These are phyloP conservation scores for Cactoblastis cactorum DNA, from an alignment of 2,888 invertebrate genomes.

Conservation along the genomic window DNA sequence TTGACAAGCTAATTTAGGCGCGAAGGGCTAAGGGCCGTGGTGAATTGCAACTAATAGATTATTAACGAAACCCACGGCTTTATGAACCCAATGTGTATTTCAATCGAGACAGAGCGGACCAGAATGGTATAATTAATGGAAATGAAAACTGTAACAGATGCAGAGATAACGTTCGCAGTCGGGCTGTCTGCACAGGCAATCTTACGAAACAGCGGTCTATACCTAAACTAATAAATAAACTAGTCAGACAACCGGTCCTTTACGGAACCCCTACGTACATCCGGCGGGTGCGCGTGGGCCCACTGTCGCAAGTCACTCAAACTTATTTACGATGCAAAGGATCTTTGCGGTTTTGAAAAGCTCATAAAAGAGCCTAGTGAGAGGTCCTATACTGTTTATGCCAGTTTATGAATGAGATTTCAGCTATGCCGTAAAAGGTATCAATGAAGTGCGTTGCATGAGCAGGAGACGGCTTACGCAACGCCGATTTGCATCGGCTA, in stretches of 20 bases:
- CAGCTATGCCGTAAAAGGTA: conserved; percentile 44
- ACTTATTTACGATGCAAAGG: conserved; percentile 54
- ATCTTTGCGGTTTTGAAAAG: conserved; percentile 46
- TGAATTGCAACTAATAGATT: conserved; percentile 60
- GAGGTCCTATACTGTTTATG: conserved; percentile 37
- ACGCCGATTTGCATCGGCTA: conserved; percentile 43
- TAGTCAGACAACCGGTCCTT: conserved; percentile 63
- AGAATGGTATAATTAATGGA: conserved; percentile 70
- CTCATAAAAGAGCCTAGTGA: conserved; percentile 41
- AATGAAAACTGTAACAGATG: conserved; percentile 71
- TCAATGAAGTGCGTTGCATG: conserved; percentile 57
- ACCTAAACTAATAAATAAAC: conserved; percentile 42
- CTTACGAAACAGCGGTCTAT: conserved; percentile 61
- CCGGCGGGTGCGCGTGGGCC: conserved; percentile 69
- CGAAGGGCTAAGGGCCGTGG: conserved; percentile 52
- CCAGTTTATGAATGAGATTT: conserved; percentile 52
- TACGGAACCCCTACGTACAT: conserved; percentile 74
- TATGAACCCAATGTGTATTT: conserved; percentile 56
- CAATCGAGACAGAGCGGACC: conserved; percentile 47
- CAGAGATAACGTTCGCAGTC: conserved; percentile 62
- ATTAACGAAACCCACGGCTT: conserved; percentile 62
- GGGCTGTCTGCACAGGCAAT: conserved; percentile 65
- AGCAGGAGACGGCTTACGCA: conserved; percentile 43
- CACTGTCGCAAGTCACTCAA: conserved; percentile 63
- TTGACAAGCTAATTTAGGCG: conserved; percentile 45